Conservation (phyloP, 23 tunicate species). For the Halocynthia aurantium region DNA sequence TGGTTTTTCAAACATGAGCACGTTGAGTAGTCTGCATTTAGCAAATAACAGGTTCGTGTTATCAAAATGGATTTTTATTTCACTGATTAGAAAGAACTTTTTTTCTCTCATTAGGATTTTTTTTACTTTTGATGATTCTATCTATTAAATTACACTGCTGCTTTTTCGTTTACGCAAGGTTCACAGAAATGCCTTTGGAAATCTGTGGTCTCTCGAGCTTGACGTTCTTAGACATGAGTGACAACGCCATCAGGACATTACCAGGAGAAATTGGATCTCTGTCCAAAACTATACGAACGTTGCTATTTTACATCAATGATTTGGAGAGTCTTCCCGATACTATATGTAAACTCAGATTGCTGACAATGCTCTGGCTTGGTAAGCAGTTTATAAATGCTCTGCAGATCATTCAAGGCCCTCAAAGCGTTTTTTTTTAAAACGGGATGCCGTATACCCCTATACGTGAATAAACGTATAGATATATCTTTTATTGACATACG, state of each 20-base stretch:
- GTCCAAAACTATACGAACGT: slow-evolving; percentile 37
- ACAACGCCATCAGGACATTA: slow-evolving; percentile 31
- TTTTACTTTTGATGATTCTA: not conserved
- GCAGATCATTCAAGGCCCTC: not conserved
- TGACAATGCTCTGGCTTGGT: slow-evolving; percentile 82
- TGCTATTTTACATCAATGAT: slow-evolving; percentile 55
- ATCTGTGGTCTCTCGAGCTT: slow-evolving; percentile 52
- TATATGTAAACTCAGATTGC: slow-evolving; percentile 27
- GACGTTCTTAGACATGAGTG: slow-evolving; percentile 69
- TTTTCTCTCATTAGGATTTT: not conserved
- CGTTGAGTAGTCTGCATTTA: slow-evolving; percentile 57
- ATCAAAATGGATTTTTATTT: not conserved
- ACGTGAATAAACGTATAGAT: not conserved
- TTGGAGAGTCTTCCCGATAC: slow-evolving; percentile 42
- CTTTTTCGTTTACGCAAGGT: slow-evolving; percentile 4
- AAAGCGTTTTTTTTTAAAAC: not conserved
- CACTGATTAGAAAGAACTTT: not conserved
- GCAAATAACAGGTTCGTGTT: slow-evolving; percentile 63
- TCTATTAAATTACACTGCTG: not conserved
- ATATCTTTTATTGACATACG: not conserved
- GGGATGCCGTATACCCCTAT: not conserved
- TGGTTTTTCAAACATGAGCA: slow-evolving; percentile 27
- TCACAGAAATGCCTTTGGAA: slow-evolving; percentile 40
- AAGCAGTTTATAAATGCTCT: not conserved
- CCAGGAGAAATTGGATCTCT: slow-evolving; percentile 45